Evolutionary conservation across 2,113 vertebrate species (phyloP), one percentile per base, ranked within the genome.

Genomic region (Scartelaos histophorus): DNA sequence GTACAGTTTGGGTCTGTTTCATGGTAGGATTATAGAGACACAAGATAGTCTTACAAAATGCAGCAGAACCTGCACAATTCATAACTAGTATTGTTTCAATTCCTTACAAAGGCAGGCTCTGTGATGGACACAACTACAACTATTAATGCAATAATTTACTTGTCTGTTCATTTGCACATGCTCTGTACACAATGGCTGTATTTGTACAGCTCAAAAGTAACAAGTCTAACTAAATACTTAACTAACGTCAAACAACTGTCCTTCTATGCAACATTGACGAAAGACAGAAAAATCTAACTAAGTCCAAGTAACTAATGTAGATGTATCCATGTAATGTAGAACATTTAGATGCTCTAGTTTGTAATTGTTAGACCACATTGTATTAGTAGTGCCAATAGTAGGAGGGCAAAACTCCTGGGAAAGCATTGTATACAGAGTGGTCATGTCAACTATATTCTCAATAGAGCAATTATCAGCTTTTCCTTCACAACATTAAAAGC

Each of bases 171-270:
- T 29, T 58, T 61, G 62, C 47, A 24, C 34, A 24, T 3, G 25
- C 51, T 54, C 19, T 0, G 21, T 21, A 53, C n/a, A 87, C 62
- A 88, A 81, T 69, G 71, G 66, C 2, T 5, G 49, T 74, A 70
- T 80, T 6, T 25, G 35, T 21, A 73, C 58, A 61, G 68, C 19
- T 66, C 13, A 1, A 29, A 38, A 61, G 25, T n/a, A 62, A 3
- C 66, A 25, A 25, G 53, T 24, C 22, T 56, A 11, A 4, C 22
- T 15, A 13, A 29, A 7, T 4, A 29, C 16, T 3, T 13, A 2
- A 58, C 17, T 4, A 24, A 24, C 5, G 19, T 53, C 6, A 2
- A 17, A 53, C 6, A 29, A 29, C 29, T 29, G 29, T 2, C 29
- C 2, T 29, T 29, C 29, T 29, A 4, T 29, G 29, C 4, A 29